Evolutionary conservation across 2,113 vertebrate species (phyloP), one percentile per base, ranked within the genome.

Genomic region (Tyrannus savana): DNA sequence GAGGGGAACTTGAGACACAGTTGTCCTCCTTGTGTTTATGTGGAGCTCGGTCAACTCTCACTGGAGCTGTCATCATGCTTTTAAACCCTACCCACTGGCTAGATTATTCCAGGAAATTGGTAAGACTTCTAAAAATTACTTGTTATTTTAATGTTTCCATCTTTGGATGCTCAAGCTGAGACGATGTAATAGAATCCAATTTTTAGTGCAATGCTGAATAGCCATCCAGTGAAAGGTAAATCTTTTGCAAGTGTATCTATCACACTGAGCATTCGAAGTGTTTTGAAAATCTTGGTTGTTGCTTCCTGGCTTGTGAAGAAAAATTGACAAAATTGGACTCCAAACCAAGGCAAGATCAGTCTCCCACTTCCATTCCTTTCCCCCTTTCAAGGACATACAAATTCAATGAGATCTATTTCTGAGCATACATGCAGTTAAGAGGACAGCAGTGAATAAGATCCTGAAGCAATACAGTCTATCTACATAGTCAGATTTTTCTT

Each of bases 111-210:
- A 72, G 60, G 35, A 87, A 78, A 85, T 21, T 35, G 24, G 37
- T 58, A 89, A 52, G 73, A 46, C 64, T 60, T 62, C 18, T 9
- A 53, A 72, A 93, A 81, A 28, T 77, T 37, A 33, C 28, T 91
- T 66, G 21, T 4, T 4, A 76, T 90, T 83, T 82, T 79, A 71
- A 8, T 72, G 19, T 60, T 90, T 93, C 52, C 22, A 41, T 56
- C 90, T 91, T 93, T 63, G 55, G 72, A 63, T 90, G 35, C 27
- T 96, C 16, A 63, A 83, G 46, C 39, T 69, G 58, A 79, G 78
- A 75, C 27, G 64, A 13, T n/a, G 86, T 92, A 47, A 52, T 23
- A 66, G 17, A 47, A 37, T 47, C 44, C 12, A 19, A 56, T 31
- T 90, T 42, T 19, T 22, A 66, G 22, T 15, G 14, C 41, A 72